These are phyloP conservation scores for Thera obeliscata DNA, from an alignment of 2,888 invertebrate species.

Conservation along the genomic window DNA sequence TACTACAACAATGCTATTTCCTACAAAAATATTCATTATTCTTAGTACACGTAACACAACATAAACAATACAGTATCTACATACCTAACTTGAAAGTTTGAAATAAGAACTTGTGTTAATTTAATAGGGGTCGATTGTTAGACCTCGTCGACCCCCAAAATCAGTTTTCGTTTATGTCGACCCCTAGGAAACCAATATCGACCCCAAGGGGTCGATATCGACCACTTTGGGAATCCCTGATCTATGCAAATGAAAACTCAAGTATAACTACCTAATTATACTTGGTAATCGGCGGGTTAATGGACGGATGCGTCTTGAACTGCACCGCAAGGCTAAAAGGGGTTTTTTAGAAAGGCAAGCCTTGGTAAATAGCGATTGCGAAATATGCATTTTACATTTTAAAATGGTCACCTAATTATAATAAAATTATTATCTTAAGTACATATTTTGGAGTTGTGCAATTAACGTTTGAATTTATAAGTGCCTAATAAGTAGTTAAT, in stretches of 20 bases:
- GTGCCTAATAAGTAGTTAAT: background rate
- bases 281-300: background rate
- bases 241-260: background rate
- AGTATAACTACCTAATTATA: background rate
- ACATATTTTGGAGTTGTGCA: slow-evolving; percentile 9
- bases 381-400: slow-evolving; percentile 17
- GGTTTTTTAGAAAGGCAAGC: slow-evolving; percentile 40
- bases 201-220: no score
- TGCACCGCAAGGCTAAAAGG: slow-evolving; percentile 27
- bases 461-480: background rate
- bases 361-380: slow-evolving; percentile 30
- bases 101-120: no score
- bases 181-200: no score
- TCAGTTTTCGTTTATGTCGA: no score
- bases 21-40: no score
- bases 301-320: slow-evolving; percentile 16
- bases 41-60: no score
- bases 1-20: no score
- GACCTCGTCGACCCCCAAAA: no score
- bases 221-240: no score
- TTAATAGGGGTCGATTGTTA: no score
- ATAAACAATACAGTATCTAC: no score
- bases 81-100: no score
- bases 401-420: slow-evolving; percentile 14
- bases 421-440: background rate